A percentile compares a stretch with the other conserved stretches of the same genome.
phyloP scores from a whole-genome alignment of 2,797 vertebrate genomes.

The Micromesistius poutassou region DNA sequence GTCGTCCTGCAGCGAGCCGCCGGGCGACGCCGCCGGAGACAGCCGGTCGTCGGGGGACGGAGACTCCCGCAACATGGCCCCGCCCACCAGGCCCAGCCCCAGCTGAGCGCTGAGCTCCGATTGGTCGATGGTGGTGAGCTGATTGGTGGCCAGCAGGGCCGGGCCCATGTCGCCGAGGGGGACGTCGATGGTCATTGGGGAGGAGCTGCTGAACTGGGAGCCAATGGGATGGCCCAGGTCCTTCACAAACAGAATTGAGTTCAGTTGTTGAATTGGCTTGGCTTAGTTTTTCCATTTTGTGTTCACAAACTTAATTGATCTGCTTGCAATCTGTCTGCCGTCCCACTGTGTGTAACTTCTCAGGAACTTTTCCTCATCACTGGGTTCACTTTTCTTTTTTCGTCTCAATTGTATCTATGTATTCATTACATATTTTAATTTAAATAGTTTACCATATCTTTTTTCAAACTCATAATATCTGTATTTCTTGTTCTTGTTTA shows the following conservation, averaged over 20 bases:
- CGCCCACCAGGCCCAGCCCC: slow-evolving; percentile 82
- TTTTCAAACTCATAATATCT: neutral
- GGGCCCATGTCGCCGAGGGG: slow-evolving; percentile 84
- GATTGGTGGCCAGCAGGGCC: slow-evolving; percentile 79
- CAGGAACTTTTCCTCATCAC: no score
- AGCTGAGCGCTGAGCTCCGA: slow-evolving; percentile 89
- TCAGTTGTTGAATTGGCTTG: neutral
- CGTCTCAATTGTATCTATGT: neutral
- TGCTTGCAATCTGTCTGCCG: no score
- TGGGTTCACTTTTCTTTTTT: no score
- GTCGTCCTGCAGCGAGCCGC: slow-evolving; percentile 84
- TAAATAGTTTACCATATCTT: no score
- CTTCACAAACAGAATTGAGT: slow-evolving; percentile 53
- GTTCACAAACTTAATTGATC: no score
- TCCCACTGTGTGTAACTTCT: neutral
- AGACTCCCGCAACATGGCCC: slow-evolving; percentile 72
- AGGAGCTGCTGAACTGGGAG: slow-evolving; percentile 85
- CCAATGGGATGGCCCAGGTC: slow-evolving; percentile 85
- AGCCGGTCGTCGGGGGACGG: slow-evolving; percentile 81
- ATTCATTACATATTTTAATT: no score
- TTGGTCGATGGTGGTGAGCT: slow-evolving; percentile 90
- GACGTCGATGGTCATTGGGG: slow-evolving; percentile 89
- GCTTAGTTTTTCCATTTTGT: neutral
- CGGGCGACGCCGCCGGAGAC: slow-evolving; percentile 81
- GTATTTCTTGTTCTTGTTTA: no score